Percentiles rank a stretch among this genome's conserved stretches.
Evolutionary conservation across 2,797 vertebrate species (phyloP).

Genomic region (Tauraco hartlaubi): DNA sequence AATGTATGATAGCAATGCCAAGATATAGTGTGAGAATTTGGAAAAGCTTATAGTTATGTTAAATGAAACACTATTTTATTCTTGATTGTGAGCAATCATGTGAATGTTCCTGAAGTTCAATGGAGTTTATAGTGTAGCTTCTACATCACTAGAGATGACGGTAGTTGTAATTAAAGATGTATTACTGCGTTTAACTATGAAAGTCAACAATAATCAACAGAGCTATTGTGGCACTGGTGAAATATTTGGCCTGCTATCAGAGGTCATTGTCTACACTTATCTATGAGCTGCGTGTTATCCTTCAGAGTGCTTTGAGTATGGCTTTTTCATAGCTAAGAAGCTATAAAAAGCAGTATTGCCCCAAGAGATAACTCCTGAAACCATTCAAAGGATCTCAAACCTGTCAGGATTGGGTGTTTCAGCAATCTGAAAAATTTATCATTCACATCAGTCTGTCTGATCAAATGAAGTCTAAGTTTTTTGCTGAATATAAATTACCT

Average conservation of each 20-base stretch:
- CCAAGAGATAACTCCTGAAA: not conserved
- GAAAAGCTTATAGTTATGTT: not conserved
- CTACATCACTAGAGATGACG: not conserved
- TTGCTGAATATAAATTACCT: conserved; percentile 13
- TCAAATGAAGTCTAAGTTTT: not conserved
- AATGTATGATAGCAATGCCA: not conserved
- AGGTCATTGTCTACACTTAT: not conserved
- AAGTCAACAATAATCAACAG: not conserved
- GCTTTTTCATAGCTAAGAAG: not conserved
- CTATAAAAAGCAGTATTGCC: not conserved
- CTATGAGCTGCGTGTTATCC: not conserved
- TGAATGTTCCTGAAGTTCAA: not conserved
- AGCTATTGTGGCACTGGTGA: not conserved
- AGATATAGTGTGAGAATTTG: not conserved
- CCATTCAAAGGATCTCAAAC: not conserved
- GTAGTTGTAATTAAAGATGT: not conserved
- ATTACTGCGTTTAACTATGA: not conserved
- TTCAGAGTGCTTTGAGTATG: not conserved
- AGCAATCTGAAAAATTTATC: not conserved
- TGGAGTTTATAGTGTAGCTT: not conserved
- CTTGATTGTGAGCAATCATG: not conserved
- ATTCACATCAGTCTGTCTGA: conserved; percentile 12
- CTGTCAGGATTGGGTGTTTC: not conserved
- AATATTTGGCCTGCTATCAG: not conserved
- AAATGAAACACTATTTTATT: not conserved